phyloP scores from a whole-genome alignment of 2,888 invertebrate genomes.

The Sesamia inferens region DNA sequence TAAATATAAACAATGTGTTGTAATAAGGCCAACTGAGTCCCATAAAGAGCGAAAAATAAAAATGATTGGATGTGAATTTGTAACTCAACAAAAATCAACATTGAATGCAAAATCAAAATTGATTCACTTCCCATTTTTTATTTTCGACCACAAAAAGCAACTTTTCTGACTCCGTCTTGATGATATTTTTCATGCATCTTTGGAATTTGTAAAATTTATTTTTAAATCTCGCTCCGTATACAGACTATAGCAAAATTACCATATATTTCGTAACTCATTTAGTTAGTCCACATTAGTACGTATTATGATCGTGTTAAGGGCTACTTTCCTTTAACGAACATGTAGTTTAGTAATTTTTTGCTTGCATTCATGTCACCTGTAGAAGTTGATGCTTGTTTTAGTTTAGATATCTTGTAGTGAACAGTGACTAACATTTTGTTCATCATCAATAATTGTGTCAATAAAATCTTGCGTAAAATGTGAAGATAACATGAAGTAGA shows the following conservation, averaged over 20 bases:
- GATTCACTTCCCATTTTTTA: background rate
- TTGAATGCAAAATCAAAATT: too few relatives aligned
- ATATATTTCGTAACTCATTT: slow-evolving; percentile 45
- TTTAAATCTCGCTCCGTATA: slow-evolving; percentile 45
- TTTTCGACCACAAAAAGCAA: background rate
- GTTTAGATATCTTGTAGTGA: slow-evolving; percentile 59
- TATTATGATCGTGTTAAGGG: slow-evolving; percentile 44
- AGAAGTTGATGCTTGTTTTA: slow-evolving; percentile 64
- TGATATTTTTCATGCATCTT: background rate
- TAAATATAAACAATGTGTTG: too few relatives aligned
- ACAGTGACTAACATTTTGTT: slow-evolving; percentile 70
- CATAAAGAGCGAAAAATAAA: background rate
- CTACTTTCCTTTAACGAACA: slow-evolving; percentile 52
- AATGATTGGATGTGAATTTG: background rate
- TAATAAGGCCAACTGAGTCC: too few relatives aligned
- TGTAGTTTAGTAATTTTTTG: slow-evolving; percentile 57
- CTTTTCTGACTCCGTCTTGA: background rate
- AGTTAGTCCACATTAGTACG: slow-evolving; percentile 44
- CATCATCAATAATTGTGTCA: slow-evolving; percentile 43
- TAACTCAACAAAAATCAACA: background rate
- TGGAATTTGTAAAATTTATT: background rate
- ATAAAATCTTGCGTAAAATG: slow-evolving; percentile 16
- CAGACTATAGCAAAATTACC: slow-evolving; percentile 26
- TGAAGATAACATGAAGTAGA: slow-evolving; percentile 14
- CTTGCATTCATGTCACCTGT: slow-evolving; percentile 64